Evolutionary conservation across 2,113 vertebrate genomes (phyloP), one percentile per base, ranked within the genome.

Genomic region (Crotalus tigris): DNA sequence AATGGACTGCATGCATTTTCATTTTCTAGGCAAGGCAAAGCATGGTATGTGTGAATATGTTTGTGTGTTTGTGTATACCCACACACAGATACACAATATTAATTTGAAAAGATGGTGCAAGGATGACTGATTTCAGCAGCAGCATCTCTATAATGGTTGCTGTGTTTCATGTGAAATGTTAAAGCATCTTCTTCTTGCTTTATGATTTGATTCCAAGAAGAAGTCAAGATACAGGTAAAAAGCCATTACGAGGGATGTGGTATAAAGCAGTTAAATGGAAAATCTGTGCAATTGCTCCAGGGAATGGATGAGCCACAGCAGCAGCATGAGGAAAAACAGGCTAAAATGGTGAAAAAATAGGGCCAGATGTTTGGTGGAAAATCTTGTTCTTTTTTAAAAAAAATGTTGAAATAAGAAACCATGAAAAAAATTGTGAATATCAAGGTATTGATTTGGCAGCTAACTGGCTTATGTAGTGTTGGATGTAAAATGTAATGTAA

Each of bases 131-230:
- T 87, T 91, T 54, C 17, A n/a, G 49, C 15, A 44, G 15, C 46
- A 29, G 44, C 3, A 1, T 10, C 55, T 61, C 46, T 44, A n/a
- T 64, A 90, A 39, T 5, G 81, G 81, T 85, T 11, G 21, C 57
- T 44, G 49, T 87, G 89, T 57, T 49, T 91, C 85, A 91, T 46
- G 59, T 8, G 2, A 8, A 61, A 44, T 29, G 55, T 54, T 64
- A n/a, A 33, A 75, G n/a, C 33, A 19, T 10, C 49, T 87, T 90
- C 85, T n/a, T 17, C 51, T 29, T 91, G 89, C n/a, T 54, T 85
- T 93, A 59, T 87, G 89, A 87, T 61, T 69, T 87, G 85, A 93
- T 91, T 93, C 92, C 58, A 87, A 90, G 69, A 64, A 90, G 23
- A 93, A 75, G n/a, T 93, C 81, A 93, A 90, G 81, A 64, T 33